Base-by-base conservation (phyloP, 1,140 invertebrate species). In the Microplitis mediator region DNA sequence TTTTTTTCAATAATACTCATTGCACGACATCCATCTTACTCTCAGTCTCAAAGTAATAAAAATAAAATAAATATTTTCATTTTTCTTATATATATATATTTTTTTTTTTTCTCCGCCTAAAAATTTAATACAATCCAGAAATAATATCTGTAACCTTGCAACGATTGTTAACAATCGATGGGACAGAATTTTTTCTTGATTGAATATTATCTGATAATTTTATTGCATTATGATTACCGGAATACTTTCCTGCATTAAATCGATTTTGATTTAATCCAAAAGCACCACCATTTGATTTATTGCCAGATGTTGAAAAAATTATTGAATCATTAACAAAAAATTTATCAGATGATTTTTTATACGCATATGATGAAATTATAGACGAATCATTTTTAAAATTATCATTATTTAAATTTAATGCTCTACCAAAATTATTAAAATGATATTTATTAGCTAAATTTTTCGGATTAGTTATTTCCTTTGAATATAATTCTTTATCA, bases 131-230 rank as follows among this genome's bases (percentile, higher is more conserved):
- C 34, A 87, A 79, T 1, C 85, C 85, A 0, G 86, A 87, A 31
- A 87, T 69, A 36, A 86, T 74, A 34, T 87, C 85, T 4, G 86
- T 87, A 9, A 87, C 86, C 73, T 87, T 87, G n/a, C 78, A 82
- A 9, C 81, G 79, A 65, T 80, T 80, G 23, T 69, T 75, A 72
- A 74, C 68, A 23, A 75, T 51, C 2, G 78, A 77, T 0, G 78
- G 74, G 0, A 77, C 74, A 1, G 80, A 78, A 60, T 82, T 79
- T 73, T 80, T 82, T 36, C 77, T 72, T 9, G 64, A 58, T 13
- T 77, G 78, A n/a, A 82, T 62, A 4, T 75, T 73, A 50, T 67
- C 60, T 79, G 72, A 39, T 2, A 76, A 34, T 36, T 76, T 71
- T 9, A 9, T 45, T 3, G 8, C 8, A 6, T 45, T 45, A 45